Percentiles rank a stretch among this genome's conserved stretches.
phyloP scores from a whole-genome alignment of 92 coral and sea anemone genomes.

The Hydrozoanthus gracilis region DNA sequence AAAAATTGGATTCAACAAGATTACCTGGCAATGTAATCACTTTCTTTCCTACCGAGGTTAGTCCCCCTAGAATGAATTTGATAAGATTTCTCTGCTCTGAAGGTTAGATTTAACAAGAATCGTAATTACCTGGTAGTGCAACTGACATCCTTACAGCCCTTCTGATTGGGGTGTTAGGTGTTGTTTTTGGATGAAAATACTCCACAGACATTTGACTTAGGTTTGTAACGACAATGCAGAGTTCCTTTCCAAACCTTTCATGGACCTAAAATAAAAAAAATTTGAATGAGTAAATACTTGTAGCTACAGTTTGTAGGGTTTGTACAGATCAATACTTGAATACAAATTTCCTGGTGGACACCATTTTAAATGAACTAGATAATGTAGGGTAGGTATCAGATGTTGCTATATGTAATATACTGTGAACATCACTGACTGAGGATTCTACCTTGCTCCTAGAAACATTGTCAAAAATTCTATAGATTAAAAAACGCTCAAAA shows the following conservation, averaged over 20 bases:
- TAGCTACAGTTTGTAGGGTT: no score
- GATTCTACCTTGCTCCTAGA: neutral
- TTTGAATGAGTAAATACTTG: neutral
- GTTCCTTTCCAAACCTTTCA: constrained; percentile 90
- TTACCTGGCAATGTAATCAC: no score
- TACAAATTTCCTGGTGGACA: no score
- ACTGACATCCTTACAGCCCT: constrained; percentile 97
- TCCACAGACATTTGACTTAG: constrained; percentile 97
- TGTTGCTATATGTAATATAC: no score
- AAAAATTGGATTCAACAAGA: no score
- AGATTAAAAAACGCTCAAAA: neutral
- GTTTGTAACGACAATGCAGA: constrained; percentile 96
- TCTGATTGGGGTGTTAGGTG: constrained; percentile 92
- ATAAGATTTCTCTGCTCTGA: neutral
- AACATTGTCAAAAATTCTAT: neutral
- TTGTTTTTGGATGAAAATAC: constrained; percentile 97
- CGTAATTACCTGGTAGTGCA: constrained; percentile 87
- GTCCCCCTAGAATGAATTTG: neutral
- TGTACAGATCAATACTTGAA: no score
- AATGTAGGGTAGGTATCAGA: no score
- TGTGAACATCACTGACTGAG: neutral
- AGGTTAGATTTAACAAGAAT: no score
- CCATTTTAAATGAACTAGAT: no score
- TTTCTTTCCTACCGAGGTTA: no score
- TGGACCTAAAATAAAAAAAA: constrained; percentile 62